These are phyloP conservation scores for Leptoclinus maculatus DNA, from an alignment of 2,797 vertebrate genomes.

Conservation along the genomic window DNA sequence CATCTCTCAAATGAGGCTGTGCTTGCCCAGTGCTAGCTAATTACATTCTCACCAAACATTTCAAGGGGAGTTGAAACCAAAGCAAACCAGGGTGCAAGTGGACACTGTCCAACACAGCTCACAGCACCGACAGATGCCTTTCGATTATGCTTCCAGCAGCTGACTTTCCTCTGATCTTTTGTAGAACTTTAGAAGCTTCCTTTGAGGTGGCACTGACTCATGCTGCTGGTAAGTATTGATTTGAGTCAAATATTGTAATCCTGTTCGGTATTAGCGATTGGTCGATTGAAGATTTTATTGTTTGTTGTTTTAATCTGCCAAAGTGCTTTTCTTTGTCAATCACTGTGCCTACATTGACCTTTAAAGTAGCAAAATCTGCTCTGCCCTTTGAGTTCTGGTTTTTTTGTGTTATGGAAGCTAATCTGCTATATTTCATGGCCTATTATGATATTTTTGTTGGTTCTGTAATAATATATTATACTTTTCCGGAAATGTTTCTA, in stretches of 20 bases:
- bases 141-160: conserved; percentile 47
- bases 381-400: conserved; percentile 4
- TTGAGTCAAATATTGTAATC: conserved; percentile 53
- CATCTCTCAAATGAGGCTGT: conserved; percentile 67
- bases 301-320: conserved; percentile 60
- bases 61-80: conserved; percentile 61
- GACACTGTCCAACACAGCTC: conserved; percentile 47
- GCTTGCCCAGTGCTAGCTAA: conserved; percentile 71
- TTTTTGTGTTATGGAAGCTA: conserved; percentile 32
- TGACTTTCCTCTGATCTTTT: conserved; percentile 62
- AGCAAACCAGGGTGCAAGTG: conserved; percentile 55
- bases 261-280: conserved; percentile 28
- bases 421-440: conserved; percentile 41
- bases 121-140: conserved; percentile 53
- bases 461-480: conserved; percentile 13
- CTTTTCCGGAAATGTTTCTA: neutral
- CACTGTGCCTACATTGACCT: conserved; percentile 50
- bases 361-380: conserved; percentile 26
- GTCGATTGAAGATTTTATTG: conserved; percentile 39
- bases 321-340: conserved; percentile 60
- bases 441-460: conserved; percentile 24
- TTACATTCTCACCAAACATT: conserved; percentile 77
- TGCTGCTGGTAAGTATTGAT: conserved; percentile 43
- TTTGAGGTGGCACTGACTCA: conserved; percentile 30
- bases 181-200: conserved; percentile 47